These are phyloP conservation scores for Reticulitermes speratus DNA, from an alignment of 1,140 invertebrate species.

Conservation along the genomic window DNA sequence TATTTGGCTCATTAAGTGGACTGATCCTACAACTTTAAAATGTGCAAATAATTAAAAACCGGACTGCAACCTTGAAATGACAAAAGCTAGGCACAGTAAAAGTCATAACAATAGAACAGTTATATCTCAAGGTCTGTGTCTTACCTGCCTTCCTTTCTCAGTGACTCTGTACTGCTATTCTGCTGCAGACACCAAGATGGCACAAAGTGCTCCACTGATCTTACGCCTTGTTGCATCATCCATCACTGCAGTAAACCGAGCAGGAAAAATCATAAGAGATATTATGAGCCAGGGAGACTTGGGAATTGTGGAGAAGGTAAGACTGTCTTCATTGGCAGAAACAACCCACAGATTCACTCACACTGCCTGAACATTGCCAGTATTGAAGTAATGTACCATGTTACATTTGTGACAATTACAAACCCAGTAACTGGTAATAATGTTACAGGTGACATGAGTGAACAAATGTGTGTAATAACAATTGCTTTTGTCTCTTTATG, in stretches of 20 bases:
- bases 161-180: background rate
- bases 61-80: background rate
- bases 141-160: background rate
- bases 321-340: background rate
- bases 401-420: no score
- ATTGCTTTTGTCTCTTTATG: no score
- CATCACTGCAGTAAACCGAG: constrained; percentile 72
- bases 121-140: background rate
- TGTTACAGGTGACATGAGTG: no score
- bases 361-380: no score
- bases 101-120: background rate
- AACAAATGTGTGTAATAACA: no score
- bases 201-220: constrained; percentile 60
- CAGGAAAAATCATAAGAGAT: constrained; percentile 88
- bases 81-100: background rate
- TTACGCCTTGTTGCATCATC: constrained; percentile 71
- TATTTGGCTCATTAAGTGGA: no score
- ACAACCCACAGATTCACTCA: no score
- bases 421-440: no score
- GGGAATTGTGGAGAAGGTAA: constrained; percentile 87
- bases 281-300: constrained; percentile 85
- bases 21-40: background rate
- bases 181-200: constrained; percentile 46
- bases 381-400: no score
- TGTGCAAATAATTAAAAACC: background rate